Evolutionary conservation across 2,888 invertebrate genomes (phyloP), one percentile per base, ranked within the genome.

Genomic region (Linnaemya tessellans): DNA sequence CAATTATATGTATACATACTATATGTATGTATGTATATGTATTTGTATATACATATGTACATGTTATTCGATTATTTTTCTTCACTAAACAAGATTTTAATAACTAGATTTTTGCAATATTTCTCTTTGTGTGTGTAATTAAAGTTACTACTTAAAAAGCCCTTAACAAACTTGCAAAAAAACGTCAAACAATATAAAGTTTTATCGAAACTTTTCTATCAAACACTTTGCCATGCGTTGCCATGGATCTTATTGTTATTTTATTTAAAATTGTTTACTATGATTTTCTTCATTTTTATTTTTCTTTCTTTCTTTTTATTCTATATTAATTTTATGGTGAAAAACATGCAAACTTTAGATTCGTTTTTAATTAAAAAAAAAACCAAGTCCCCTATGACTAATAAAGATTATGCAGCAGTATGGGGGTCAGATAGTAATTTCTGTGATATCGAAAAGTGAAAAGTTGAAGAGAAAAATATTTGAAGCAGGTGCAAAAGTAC

Each of bases 131-230:
- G 38, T 74, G n/a, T 54, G 15, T 15, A 41, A 30, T 20, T 54
- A 41, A 60, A 79, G 25, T 41, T 70, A 20, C 41, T 54, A 30
- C 49, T 79, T 60, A 18, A 38, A 79, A 43, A 62, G 41, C n/a
- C 81, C 65, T 58, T 46, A 35, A 38, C 35, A 49, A 67, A 49
- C 30, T 77, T 51, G 41, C 30, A 77, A 46, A 77, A 65, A 62
- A 65, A 62, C 54, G 11, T 22, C 22, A 18, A 71, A 78, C 71
- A 71, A 65, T 75, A 49, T 58, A 84, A 74, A 80, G 79, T 80
- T 81, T 80, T 81, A 80, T 84, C 68, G 78, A 78, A 84, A 80
- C 71, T 84, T 84, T 78, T 65, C 51, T 54, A 77, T 84, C 77
- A 71, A 73, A 71, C 25, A 74, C 49, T 62, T 71, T 79, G 54